These are phyloP conservation scores for Tautogolabrus adspersus DNA, from an alignment of 2,113 vertebrate species.

Conservation along the genomic window DNA sequence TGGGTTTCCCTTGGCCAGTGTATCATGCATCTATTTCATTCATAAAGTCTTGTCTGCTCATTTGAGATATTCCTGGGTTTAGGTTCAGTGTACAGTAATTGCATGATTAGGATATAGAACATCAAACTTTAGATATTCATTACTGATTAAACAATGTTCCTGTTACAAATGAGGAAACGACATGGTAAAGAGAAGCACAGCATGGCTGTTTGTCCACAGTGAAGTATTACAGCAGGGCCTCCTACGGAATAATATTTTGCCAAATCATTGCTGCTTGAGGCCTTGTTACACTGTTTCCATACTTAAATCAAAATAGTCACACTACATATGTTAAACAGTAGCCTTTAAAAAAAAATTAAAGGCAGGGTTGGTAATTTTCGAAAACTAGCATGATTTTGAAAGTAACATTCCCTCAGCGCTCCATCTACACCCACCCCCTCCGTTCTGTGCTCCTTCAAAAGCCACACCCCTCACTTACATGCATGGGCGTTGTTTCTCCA, in stretches of 20 bases:
- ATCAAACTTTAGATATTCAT: not conserved
- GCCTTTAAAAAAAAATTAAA: too few relatives aligned
- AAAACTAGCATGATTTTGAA: too few relatives aligned
- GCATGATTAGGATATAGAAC: slow-evolving; percentile 15
- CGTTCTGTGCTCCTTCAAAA: too few relatives aligned
- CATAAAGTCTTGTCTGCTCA: not conserved
- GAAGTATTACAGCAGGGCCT: not conserved
- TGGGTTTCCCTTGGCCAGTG: slow-evolving; percentile 1
- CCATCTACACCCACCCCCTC: too few relatives aligned
- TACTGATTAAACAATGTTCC: not conserved
- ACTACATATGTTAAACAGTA: slow-evolving; percentile 5
- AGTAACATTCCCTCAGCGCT: too few relatives aligned
- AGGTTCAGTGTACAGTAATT: slow-evolving; percentile 6
- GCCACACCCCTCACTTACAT: too few relatives aligned
- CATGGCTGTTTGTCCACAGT: not conserved
- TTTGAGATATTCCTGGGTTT: not conserved
- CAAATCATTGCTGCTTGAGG: slow-evolving; percentile 8
- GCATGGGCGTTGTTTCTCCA: too few relatives aligned
- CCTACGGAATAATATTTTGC: not conserved
- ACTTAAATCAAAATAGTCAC: not conserved
- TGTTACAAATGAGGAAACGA: not conserved
- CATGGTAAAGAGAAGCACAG: not conserved
- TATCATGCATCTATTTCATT: not conserved
- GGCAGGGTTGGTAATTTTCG: too few relatives aligned
- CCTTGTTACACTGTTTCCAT: slow-evolving; percentile 10